Evolutionary conservation across 2,113 vertebrate genomes (phyloP), one percentile per base, ranked within the genome.

Genomic region (Egretta garzetta): DNA sequence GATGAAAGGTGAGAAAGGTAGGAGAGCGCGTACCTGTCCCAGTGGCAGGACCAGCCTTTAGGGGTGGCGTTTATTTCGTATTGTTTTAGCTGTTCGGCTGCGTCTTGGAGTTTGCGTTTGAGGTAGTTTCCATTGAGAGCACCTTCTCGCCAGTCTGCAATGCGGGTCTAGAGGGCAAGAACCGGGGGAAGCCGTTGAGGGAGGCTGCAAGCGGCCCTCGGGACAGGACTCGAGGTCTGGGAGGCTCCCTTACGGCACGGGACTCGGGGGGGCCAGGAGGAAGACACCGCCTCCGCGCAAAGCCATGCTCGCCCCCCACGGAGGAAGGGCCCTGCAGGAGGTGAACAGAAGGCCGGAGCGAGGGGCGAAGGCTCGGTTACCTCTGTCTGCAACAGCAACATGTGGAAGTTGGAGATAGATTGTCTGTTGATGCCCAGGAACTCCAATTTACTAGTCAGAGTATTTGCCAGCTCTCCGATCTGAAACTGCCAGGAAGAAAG

Each of bases 11-110:
- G 99, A 99, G 98, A 99, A 99, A 99, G 99, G 99, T 98, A 99
- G 99, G 99, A 98, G 99, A 99, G 98, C 99, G 98, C 99, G 99
- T 99, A 99, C 99, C 99, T 99, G 99, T 99, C 99, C 99, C 99
- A 99, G 99, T 99, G 99, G 99, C 99, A 99, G 99, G 99, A 99
- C 99, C 99, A 99, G 99, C 99, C 99, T 99, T 99, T 99, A 99
- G 99, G 99, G 98, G 99, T 98, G 99, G 99, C 99, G 99, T 99
- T 99, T 99, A 99, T 99, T 99, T 99, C 99, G 98, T 99, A 99
- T 98, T 99, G 99, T 99, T 99, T 99, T 98, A 99, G 99, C 98
- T 99, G 99, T 98, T 99, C 99, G 56, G 99, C 99, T 97, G 99
- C 99, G 94, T 99, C 99, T 98, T 99, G 99, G 91, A 99, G 99